A percentile compares a stretch with the other conserved stretches of the same genome.
Conservation (phyloP, 2,797 vertebrate genomes). For the Diplodus puntazzo region DNA sequence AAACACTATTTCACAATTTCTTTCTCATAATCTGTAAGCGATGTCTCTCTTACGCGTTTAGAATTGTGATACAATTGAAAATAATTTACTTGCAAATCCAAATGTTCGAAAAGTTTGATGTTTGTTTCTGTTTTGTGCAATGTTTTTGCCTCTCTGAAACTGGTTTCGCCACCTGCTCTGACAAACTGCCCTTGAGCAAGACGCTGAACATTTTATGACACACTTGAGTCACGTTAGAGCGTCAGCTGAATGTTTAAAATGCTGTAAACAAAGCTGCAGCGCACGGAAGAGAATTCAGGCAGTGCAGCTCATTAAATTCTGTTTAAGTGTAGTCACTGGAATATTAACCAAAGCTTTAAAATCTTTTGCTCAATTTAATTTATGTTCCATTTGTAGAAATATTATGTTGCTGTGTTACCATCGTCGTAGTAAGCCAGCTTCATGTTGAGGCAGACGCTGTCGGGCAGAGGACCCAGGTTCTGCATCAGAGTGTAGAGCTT, state of each 20-base stretch:
- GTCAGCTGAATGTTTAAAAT: slow-evolving; percentile 1
- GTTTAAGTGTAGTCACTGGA: not conserved
- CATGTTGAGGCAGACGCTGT: slow-evolving; percentile 93
- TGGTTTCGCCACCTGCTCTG: not conserved
- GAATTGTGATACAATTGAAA: too few relatives aligned
- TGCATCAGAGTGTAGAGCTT: slow-evolving; percentile 97
- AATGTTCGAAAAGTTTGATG: not conserved
- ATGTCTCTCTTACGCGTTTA: too few relatives aligned
- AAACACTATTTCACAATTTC: too few relatives aligned
- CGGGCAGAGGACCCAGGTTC: slow-evolving; percentile 92
- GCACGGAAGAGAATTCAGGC: not conserved
- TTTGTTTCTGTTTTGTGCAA: not conserved
- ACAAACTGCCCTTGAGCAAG: not conserved
- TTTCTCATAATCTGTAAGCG: too few relatives aligned
- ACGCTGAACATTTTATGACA: not conserved
- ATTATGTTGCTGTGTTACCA: slow-evolving; percentile 78
- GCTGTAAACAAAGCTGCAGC: not conserved
- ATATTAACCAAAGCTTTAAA: not conserved
- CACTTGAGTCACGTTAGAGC: not conserved
- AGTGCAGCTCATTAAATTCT: not conserved
- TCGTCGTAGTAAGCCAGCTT: slow-evolving; percentile 95
- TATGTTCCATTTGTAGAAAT: not conserved
- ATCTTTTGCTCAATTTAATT: not conserved
- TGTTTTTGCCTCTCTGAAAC: not conserved
- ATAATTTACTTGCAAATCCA: not conserved